Base-by-base conservation (phyloP, 53 echinoderm and acorn worm genomes). In the Stichopus horrens region DNA sequence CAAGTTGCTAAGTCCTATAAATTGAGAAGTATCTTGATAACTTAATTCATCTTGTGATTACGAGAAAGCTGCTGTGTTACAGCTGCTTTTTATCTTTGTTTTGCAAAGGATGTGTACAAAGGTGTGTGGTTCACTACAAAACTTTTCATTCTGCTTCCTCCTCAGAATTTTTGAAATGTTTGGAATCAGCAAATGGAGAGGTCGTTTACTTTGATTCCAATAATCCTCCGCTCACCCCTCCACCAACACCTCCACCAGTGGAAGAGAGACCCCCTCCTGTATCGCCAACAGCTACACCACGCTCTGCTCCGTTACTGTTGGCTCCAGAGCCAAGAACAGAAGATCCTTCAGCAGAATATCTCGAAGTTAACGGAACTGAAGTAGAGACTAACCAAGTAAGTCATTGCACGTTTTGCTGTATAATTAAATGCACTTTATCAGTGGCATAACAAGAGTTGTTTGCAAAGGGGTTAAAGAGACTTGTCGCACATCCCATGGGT, bases 111-210 rank as follows among this genome's bases (percentile, higher is more conserved):
- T 37, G 37, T 37, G 37, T 37, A 37, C 37, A 37, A 37, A 37
- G 37, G 37, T 37, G 37, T 37, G 2, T 37, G 37, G 37, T 37
- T 37, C 37, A 37, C 37, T 2, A 37, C 37, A 37, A 37, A 37
- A 37, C 71, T 71, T 71, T 5, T 16, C 19, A 16, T 71, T 71
- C 71, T 18, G n/a, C 5, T 71, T 71, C 11, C 7, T 21, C 6
- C 55, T 9, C 76, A 91, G 91, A 88, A 23, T 91, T 91, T 88
- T 88, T 91, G 76, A 82, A 91, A 55, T 57, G 82, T 63, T 83
- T 91, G 21, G 60, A 83, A 53, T 83, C 22, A 6, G 18, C 91
- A 56, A 76, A 88, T 8, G 91, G 88, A 23, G 91, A 87, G 16
- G 76, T 84, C 21, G 23, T 56, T 3, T 9, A 86, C 5, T 91